Conservation (phyloP, 92 coral and sea anemone genomes). For the Meandrina meandrites region DNA sequence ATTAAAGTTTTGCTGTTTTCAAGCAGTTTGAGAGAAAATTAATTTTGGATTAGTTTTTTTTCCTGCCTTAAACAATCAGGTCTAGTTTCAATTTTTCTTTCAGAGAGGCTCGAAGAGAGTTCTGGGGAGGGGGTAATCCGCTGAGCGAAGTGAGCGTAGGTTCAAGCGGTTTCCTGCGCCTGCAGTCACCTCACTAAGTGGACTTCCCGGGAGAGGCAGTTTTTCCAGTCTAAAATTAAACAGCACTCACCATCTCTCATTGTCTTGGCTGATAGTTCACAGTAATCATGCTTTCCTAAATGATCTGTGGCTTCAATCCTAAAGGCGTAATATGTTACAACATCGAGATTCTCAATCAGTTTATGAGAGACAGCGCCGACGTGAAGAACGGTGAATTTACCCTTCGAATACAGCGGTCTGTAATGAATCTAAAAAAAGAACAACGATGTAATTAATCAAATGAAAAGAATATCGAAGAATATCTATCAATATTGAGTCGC, state of each 20-base stretch:
- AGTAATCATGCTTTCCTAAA: not conserved
- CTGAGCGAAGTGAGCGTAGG: not conserved
- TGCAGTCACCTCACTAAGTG: too few species aligned
- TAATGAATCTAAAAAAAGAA: conserved; percentile 30
- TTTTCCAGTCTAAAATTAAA: not conserved
- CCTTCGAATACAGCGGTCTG: conserved; percentile 43
- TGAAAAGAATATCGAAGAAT: not conserved
- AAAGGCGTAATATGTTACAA: conserved; percentile 26
- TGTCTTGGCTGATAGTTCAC: conserved; percentile 26
- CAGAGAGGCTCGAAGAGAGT: not conserved
- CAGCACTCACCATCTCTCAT: conserved; percentile 20
- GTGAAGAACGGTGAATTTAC: not conserved
- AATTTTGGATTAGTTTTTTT: too few species aligned
- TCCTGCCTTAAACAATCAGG: too few species aligned
- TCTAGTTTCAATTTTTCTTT: too few species aligned
- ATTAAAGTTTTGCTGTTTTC: too few species aligned
- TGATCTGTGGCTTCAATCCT: conserved; percentile 9
- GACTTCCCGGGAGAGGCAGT: not conserved
- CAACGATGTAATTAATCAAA: not conserved
- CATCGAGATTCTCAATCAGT: conserved; percentile 17
- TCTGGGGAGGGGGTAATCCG: not conserved
- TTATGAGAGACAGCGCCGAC: not conserved
- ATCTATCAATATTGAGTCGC: not conserved
- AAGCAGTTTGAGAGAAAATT: too few species aligned
- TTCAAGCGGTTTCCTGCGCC: too few species aligned